Conservation (phyloP, 1,140 invertebrate species). For the Calycopis cecrops region DNA sequence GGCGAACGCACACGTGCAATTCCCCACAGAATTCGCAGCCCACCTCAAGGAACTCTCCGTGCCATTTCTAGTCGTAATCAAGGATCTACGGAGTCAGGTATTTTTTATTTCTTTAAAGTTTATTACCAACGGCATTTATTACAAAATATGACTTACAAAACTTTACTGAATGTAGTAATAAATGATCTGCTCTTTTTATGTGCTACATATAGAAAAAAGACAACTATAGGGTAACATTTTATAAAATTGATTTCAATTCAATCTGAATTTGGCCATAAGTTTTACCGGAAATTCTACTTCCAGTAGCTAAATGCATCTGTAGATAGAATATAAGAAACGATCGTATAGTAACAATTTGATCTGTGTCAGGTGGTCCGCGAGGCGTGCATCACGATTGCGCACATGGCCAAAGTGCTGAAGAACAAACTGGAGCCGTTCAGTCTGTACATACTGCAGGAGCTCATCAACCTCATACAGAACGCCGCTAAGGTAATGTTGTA, state of each 20-base stretch:
- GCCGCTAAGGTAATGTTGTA: slow-evolving; percentile 91
- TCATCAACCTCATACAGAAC: slow-evolving; percentile 96
- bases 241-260: too few species aligned
- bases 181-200: too few species aligned
- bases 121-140: too few species aligned
- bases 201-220: too few species aligned
- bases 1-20: slow-evolving; percentile 84
- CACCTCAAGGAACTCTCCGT: slow-evolving; percentile 88
- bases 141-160: too few species aligned
- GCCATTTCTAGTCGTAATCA: slow-evolving; percentile 88
- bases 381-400: slow-evolving; percentile 95
- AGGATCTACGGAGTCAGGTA: slow-evolving; percentile 90
- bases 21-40: slow-evolving; percentile 89
- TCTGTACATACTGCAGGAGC: slow-evolving; percentile 85
- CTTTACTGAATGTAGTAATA: too few species aligned
- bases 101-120: too few species aligned
- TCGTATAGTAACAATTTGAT: slow-evolving; percentile 5
- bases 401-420: slow-evolving; percentile 88
- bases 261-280: too few species aligned
- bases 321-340: too few species aligned
- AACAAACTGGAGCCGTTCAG: slow-evolving; percentile 91
- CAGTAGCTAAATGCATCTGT: too few species aligned
- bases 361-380: slow-evolving; percentile 91
- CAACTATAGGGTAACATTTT: too few species aligned
- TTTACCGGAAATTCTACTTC: too few species aligned